phyloP scores from a whole-genome alignment of 2,113 vertebrate species.

The Monarcha castaneiventris region DNA sequence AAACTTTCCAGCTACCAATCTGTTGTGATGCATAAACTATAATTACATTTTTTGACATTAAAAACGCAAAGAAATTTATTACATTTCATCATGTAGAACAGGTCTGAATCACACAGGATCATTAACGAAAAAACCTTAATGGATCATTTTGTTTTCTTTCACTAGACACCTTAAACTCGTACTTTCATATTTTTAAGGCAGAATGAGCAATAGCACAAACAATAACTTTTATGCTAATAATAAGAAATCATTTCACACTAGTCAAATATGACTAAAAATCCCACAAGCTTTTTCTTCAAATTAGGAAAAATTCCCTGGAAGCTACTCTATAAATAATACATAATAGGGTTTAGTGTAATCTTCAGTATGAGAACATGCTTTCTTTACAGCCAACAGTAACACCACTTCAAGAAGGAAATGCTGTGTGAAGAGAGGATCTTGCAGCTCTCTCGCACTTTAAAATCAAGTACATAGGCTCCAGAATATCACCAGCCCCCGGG shows the following conservation, averaged over 20 bases:
- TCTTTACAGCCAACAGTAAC: conserved; percentile 65
- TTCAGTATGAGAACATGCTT: conserved; percentile 48
- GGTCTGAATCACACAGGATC: neutral
- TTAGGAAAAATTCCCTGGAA: conserved; percentile 50
- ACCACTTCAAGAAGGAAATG: conserved; percentile 69
- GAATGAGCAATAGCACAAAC: neutral
- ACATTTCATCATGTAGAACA: neutral
- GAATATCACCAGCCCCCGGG: conserved; percentile 33
- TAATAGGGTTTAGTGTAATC: conserved; percentile 55
- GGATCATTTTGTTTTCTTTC: neutral
- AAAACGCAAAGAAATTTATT: neutral
- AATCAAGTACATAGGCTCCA: conserved; percentile 64
- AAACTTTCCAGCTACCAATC: neutral
- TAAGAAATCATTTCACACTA: neutral
- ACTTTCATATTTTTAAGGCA: neutral
- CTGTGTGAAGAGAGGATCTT: conserved; percentile 66
- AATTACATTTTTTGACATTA: neutral
- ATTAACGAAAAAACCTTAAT: neutral
- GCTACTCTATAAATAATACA: conserved; percentile 65
- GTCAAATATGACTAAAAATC: conserved; percentile 6
- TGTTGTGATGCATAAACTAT: neutral
- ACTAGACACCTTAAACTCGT: neutral
- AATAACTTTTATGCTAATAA: neutral
- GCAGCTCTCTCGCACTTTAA: conserved; percentile 67
- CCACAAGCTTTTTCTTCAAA: conserved; percentile 19